These are phyloP conservation scores for Drosophila neocordata DNA, from an alignment of 1,140 invertebrate genomes.

Conservation along the genomic window DNA sequence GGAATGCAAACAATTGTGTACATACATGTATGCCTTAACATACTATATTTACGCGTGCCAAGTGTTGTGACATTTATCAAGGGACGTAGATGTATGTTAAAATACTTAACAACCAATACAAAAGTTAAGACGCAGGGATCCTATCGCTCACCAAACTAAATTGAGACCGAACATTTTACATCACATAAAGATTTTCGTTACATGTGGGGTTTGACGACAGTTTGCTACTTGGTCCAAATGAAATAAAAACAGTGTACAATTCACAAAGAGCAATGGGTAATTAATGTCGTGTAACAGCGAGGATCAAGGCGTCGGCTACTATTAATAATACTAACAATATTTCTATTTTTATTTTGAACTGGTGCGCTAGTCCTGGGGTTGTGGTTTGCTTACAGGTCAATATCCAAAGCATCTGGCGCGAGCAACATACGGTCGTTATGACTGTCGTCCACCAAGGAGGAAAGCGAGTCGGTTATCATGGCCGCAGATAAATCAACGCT, in stretches of 20 bases:
- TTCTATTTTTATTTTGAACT: constrained; percentile 22
- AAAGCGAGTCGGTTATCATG: constrained; percentile 65
- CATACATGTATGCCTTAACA: neutral
- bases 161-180: neutral
- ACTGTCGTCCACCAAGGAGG: constrained; percentile 58
- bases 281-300: neutral
- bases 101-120: constrained; percentile 14
- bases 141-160: neutral
- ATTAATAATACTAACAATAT: constrained; percentile 37
- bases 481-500: constrained; percentile 52
- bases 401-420: constrained; percentile 65
- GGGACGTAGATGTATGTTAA: neutral
- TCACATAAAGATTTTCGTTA: neutral
- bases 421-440: constrained; percentile 62
- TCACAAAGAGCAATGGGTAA: neutral
- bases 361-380: neutral
- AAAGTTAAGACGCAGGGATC: neutral
- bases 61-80: neutral
- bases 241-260: neutral
- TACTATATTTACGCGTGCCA: neutral
- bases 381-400: constrained; percentile 47
- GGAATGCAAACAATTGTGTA: constrained; percentile 4
- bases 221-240: too few species aligned
- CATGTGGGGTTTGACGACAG: neutral
- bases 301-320: constrained; percentile 11